Evolutionary conservation across 2,113 vertebrate species (phyloP).

Genomic region (Macrotus californicus): DNA sequence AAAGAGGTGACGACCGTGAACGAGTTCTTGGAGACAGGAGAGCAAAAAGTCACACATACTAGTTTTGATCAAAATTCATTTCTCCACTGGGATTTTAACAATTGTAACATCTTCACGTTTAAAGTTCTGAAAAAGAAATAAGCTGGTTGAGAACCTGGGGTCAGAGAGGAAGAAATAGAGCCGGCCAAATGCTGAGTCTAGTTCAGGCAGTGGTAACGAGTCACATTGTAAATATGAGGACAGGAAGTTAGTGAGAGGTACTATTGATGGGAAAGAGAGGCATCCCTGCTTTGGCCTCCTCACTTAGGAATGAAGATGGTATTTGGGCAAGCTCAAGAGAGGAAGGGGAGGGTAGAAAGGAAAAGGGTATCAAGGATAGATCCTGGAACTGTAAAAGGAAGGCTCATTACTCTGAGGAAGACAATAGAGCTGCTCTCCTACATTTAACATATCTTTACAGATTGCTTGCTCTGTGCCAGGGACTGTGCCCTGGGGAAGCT

Average conservation of each 20-base stretch:
- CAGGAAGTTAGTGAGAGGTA: background rate
- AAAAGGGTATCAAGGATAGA: background rate
- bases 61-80: background rate
- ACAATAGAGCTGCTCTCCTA: background rate
- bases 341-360: background rate
- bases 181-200: background rate
- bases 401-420: background rate
- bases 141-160: background rate
- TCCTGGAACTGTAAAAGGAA: background rate
- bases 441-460: background rate
- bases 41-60: background rate
- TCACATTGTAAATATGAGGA: background rate
- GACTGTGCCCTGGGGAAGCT: background rate
- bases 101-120: background rate
- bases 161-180: background rate
- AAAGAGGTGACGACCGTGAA: background rate
- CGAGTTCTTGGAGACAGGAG: background rate
- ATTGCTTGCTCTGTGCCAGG: background rate
- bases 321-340: background rate
- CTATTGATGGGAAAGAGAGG: background rate
- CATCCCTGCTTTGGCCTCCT: background rate
- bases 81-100: conserved; percentile 1
- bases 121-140: background rate
- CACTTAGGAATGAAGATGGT: background rate
- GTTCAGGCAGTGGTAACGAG: background rate